Conservation (phyloP, 2,113 vertebrate genomes). For the Heloderma charlesbogerti region DNA sequence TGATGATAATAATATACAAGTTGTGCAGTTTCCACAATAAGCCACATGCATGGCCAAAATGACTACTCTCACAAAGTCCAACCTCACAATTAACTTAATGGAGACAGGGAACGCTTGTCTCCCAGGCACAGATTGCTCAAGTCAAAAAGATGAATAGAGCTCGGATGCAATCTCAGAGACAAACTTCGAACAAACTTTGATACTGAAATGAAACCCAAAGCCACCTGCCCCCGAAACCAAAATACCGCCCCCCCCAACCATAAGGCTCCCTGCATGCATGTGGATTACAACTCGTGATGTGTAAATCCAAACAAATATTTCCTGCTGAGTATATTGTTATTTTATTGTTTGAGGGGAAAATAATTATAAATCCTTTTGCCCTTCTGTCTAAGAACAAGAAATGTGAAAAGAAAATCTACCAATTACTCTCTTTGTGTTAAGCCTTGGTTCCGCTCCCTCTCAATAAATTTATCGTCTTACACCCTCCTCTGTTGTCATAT, state of each 20-base stretch:
- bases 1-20: neutral
- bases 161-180: conserved; percentile 64
- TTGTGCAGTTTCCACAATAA: neutral
- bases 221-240: neutral
- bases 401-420: neutral
- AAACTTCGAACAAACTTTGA: conserved; percentile 74
- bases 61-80: conserved; percentile 72
- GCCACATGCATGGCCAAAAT: neutral
- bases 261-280: neutral
- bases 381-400: neutral
- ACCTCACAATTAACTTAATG: conserved; percentile 70
- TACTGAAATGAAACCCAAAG: conserved; percentile 60
- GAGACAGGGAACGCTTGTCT: conserved; percentile 76
- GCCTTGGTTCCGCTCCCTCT: conserved; percentile 8
- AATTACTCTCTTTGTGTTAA: neutral
- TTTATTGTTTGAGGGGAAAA: neutral
- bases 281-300: conserved; percentile 11
- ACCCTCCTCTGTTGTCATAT: conserved; percentile 34
- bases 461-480: conserved; percentile 55
- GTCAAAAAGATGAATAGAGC: conserved; percentile 69
- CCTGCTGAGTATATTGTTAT: neutral
- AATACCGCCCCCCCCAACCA: neutral
- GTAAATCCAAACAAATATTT: conserved; percentile 13
- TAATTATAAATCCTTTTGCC: conserved; percentile 11
- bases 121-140: conserved; percentile 77